Conservation (phyloP, 2,113 vertebrate species). For the Struthio camelus region DNA sequence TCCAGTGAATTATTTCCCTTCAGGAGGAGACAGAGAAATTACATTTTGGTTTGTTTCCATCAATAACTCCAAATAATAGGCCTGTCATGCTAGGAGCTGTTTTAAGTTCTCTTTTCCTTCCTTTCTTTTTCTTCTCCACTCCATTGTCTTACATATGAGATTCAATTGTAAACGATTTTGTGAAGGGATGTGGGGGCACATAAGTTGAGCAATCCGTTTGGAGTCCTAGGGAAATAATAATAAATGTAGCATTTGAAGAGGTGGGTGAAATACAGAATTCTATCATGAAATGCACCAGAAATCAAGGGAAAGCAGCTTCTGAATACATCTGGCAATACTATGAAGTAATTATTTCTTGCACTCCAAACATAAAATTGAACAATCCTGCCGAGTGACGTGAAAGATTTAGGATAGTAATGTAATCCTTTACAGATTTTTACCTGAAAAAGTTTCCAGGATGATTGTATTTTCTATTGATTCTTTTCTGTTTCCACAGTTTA, state of each 20-base stretch:
- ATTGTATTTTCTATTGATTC: not conserved
- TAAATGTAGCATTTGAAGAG: not conserved
- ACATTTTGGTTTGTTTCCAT: not conserved
- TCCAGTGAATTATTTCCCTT: not conserved
- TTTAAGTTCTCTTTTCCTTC: not conserved
- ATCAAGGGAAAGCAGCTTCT: not conserved
- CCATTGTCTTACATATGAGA: not conserved
- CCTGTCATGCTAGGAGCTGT: not conserved
- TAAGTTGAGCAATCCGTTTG: not conserved
- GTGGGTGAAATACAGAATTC: not conserved
- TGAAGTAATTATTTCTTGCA: not conserved
- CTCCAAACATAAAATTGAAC: not conserved
- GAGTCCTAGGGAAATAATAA: not conserved
- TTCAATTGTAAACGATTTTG: not conserved
- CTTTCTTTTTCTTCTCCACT: not conserved
- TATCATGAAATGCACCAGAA: not conserved
- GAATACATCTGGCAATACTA: not conserved
- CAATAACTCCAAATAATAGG: slow-evolving; percentile 6
- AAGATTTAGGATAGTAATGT: not conserved
- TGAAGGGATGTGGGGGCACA: not conserved
- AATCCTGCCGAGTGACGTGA: not conserved
- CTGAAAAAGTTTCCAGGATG: not conserved
- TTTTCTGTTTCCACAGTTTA: not conserved
- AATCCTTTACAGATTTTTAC: not conserved
- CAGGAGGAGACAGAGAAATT: slow-evolving; percentile 8